Conservation (phyloP, 2,797 vertebrate species). For the Sarcophilus harrisii region DNA sequence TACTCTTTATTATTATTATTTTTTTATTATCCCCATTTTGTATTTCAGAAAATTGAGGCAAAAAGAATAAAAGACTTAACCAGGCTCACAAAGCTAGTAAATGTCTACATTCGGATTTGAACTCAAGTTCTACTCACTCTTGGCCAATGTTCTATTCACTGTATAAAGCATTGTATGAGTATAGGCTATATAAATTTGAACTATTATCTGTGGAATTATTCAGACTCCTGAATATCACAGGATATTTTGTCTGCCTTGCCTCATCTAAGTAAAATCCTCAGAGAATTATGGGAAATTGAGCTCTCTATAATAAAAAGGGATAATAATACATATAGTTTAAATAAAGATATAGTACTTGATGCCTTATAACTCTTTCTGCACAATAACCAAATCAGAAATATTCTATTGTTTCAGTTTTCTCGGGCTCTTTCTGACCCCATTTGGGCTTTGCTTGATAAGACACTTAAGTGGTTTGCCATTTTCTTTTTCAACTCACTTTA, state of each 20-base stretch:
- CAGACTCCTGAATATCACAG: not conserved
- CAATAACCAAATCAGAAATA: not conserved
- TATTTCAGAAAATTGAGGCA: not conserved
- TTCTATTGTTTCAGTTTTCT: not conserved
- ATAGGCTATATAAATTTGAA: too few species aligned
- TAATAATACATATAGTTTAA: not conserved
- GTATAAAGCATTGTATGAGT: too few species aligned
- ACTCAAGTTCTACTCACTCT: not conserved
- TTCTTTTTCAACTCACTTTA: not conserved
- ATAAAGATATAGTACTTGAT: not conserved
- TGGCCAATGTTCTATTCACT: not conserved
- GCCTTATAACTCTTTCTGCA: not conserved
- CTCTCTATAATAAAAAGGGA: not conserved
- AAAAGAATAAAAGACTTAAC: not conserved
- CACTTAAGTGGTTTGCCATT: not conserved
- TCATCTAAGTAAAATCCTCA: not conserved
- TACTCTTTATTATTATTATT: not conserved
- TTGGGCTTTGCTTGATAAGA: too few species aligned
- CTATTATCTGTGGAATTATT: not conserved
- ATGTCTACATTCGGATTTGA: not conserved
- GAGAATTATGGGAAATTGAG: not conserved
- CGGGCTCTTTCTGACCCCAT: too few species aligned
- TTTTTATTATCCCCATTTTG: not conserved
- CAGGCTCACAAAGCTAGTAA: not conserved
- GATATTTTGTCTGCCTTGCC: too few species aligned